A percentile compares a stretch with the other conserved stretches of the same genome.
These are phyloP conservation scores for Pogona vitticeps DNA, from an alignment of 2,113 vertebrate species.

Conservation along the genomic window DNA sequence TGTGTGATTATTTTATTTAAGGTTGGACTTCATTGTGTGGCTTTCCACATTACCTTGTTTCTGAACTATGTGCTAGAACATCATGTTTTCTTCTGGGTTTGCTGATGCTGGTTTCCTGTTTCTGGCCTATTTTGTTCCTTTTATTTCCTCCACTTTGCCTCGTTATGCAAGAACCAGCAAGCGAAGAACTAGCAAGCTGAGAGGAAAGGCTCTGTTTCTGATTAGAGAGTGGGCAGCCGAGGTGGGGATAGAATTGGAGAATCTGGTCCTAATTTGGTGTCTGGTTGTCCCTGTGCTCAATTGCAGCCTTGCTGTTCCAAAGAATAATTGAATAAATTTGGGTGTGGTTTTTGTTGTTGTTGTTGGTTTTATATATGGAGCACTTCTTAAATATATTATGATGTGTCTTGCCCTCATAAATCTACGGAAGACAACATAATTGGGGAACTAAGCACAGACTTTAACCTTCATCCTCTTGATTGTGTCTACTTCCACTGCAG, in stretches of 20 bases:
- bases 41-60: too few species aligned
- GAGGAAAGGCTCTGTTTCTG: slow-evolving; percentile 2
- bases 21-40: neutral
- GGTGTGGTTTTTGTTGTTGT: neutral
- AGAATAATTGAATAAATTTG: neutral
- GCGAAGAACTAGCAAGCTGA: neutral
- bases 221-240: neutral
- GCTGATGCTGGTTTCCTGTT: neutral
- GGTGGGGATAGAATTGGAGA: neutral
- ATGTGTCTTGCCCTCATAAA: neutral
- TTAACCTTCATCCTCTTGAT: neutral
- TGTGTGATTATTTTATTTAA: too few species aligned
- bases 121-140: neutral
- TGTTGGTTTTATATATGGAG: neutral
- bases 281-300: neutral
- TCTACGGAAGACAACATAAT: neutral
- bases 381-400: neutral
- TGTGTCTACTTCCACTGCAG: neutral
- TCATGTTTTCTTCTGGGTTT: neutral
- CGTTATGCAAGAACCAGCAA: neutral
- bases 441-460: neutral
- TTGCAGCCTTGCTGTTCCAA: slow-evolving; percentile 2
- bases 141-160: neutral
- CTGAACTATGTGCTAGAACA: neutral
- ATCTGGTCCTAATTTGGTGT: slow-evolving; percentile 11